Base-by-base conservation (phyloP, 2,113 vertebrate genomes). In the Nyctereutes procyonoides region DNA sequence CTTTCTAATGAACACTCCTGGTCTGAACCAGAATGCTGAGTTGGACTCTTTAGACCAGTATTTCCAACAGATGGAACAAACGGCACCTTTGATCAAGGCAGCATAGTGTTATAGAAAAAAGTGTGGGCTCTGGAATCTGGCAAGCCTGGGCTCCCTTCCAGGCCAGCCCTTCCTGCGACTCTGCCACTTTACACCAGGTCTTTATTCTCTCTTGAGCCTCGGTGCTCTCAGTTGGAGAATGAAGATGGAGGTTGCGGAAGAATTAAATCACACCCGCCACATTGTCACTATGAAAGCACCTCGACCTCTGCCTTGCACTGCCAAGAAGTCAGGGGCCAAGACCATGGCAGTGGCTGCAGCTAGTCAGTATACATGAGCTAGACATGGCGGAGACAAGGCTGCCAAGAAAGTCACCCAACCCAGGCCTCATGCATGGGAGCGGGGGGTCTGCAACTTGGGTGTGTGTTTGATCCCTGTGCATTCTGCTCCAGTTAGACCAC, bases 21-120 rank as follows among this genome's bases (percentile, higher is more conserved):
- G 43, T 89, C 93, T 22, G 19, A 96, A 74, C 48, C 38, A 74
- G 81, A 96, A 97, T 65, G 86, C 26, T 79, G 74, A 62, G 58
- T n/a, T 85, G 73, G 20, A n/a, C 43, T 79, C 19, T 92, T 86
- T 35, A 86, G 53, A 38, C 73, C 56, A 53, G 14, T 76, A 60
- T 58, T 93, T 90, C 43, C 85, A 93, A 48, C 35, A 83, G 43
- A 80, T 71, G 62, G 15, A 71, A 48, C 77, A 88, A 79, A 65
- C 2, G 85, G 77, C 24, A 74, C 53, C 76, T 95, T 82, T 94
- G n/a, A 81, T 67, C 74, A 83, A 77, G 73, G 32, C 71, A 74
- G 62, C 8, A 0, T 4, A 22, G 14, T 63, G 14, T 38, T 73
- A 65, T 0, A 81, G 92, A 91, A 71, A 17, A 76, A 69, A 4